Base-by-base conservation (phyloP, 2,113 vertebrate species). In the Rhynchopsitta pachyrhyncha region DNA sequence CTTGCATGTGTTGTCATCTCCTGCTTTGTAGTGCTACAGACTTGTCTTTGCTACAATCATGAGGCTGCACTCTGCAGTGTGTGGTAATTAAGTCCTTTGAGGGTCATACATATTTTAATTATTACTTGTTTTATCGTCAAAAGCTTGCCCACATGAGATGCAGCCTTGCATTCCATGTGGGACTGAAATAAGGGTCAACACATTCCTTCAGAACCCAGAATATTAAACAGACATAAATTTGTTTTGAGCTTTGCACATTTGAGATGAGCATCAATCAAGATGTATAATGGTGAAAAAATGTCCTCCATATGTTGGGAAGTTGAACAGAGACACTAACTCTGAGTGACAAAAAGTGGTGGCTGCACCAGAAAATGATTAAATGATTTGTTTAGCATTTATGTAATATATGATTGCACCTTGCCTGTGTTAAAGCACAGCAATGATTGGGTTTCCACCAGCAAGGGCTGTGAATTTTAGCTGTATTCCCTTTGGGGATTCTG, bases 401-500 rank as follows among this genome's bases (percentile, higher is more conserved):
- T 57, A 29, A 78, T 64, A 73, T 83, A 37, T 60, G 46, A 93
- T 57, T 73, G 69, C 82, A 95, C 90, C 97, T 97, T 80, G 91
- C 95, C 96, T 97, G 96, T 66, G 86, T 94, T 89, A 82, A 84
- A 92, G 39, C 62, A 86, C 86, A 97, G 71, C 28, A 63, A 17
- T 76, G 79, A 69, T 80, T n/a, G 80, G 83, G 90, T 98, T 97
- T 95, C 95, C 94, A 97, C 93, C 91, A 86, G 92, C 67, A 83
- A 74, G 77, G 78, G 76, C 81, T 64, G 93, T 55, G 63, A 41
- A 35, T 97, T 97, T 95, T 64, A 96, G 59, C 88, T 84, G 2
- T 64, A 44, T 93, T 98, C 96, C 96, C 97, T 88, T 49, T 46
- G 82, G 97, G 95, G 95, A 93, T 77, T 92, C 77, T 39, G 71